phyloP scores from a whole-genome alignment of 2,113 vertebrate genomes.

The Melanotaenia duboulayi region DNA sequence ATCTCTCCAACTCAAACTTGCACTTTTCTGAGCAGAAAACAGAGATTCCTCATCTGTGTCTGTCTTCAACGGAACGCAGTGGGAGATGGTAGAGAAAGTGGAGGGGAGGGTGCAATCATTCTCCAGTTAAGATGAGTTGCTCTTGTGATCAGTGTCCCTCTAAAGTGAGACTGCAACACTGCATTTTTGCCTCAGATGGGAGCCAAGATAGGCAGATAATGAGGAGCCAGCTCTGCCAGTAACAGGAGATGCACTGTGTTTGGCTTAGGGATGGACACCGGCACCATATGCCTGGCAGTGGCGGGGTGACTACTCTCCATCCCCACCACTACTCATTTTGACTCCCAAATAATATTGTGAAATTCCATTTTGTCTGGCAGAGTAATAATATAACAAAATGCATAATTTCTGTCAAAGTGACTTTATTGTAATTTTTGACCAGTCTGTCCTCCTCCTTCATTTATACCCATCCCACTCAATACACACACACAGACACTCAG shows the following conservation, averaged over 20 bases:
- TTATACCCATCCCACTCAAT: slow-evolving; percentile 4
- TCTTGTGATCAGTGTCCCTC: slow-evolving; percentile 79
- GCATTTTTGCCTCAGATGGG: slow-evolving; percentile 76
- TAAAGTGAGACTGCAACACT: slow-evolving; percentile 76
- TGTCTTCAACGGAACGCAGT: slow-evolving; percentile 45
- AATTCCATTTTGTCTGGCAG: slow-evolving; percentile 40
- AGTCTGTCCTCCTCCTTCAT: slow-evolving; percentile 35
- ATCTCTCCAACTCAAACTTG: slow-evolving; percentile 74
- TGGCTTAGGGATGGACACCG: slow-evolving; percentile 56
- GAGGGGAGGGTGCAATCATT: slow-evolving; percentile 48
- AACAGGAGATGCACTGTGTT: slow-evolving; percentile 63
- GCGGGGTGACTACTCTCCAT: slow-evolving; percentile 13
- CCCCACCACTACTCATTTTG: slow-evolving; percentile 50
- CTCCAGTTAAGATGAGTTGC: slow-evolving; percentile 72
- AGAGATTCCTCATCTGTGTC: slow-evolving; percentile 67
- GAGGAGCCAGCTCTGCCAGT: slow-evolving; percentile 67
- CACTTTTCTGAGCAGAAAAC: slow-evolving; percentile 69
- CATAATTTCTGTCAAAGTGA: slow-evolving; percentile 55
- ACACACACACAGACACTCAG: slow-evolving; percentile 10
- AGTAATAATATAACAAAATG: slow-evolving; percentile 55
- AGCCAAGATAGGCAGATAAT: slow-evolving; percentile 76
- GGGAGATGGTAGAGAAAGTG: slow-evolving; percentile 33
- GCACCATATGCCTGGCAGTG: slow-evolving; percentile 28
- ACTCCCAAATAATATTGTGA: slow-evolving; percentile 32
- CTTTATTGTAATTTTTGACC: slow-evolving; percentile 59